Evolutionary conservation across 2,113 vertebrate genomes (phyloP), one percentile per base, ranked within the genome.

Genomic region (Nestor notabilis): DNA sequence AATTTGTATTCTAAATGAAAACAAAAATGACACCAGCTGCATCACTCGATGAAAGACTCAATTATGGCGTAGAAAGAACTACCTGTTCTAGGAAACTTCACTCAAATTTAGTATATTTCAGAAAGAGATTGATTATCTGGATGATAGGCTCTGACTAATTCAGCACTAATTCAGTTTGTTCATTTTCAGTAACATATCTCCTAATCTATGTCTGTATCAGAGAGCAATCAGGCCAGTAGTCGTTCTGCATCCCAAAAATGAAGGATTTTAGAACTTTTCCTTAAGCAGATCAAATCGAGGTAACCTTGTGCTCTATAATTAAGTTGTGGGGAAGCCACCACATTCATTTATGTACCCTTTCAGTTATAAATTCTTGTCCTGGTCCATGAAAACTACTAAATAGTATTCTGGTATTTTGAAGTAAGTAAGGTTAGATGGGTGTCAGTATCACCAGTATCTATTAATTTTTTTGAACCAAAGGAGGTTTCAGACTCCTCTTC

Each of bases 1-100:
- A 92, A 95, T 70, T 18, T 82, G 35, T 84, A 69, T 68, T 72
- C 27, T 33, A 96, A 90, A 95, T 37, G 77, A 94, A 87, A 83
- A 4, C 3, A 56, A 50, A 92, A 91, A 69, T 56, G 28, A 61
- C 25, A 52, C 8, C 24, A 90, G 25, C 55, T 82, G 50, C 46
- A 41, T 44, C 46, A 86, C 27, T 44, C 5, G 4, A 35, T 1
- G 1, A 79, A 91, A 66, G n/a, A 63, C 28, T 72, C 11, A 25
- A 52, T 86, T 66, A 41, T 4, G 50, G 28, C 19, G 27, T 35
- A 55, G 49, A 44, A 83, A 66, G 16, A 63, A 46, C 13, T 50
- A 94, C 41, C 31, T 61, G 35, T 15, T 29, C 21, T 37, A 39
- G 27, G 41, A 66, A 9, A 85, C 13, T 56, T 88, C 35, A 85